These are phyloP conservation scores for Sylvia atricapilla DNA, from an alignment of 2,113 vertebrate genomes.

Conservation along the genomic window DNA sequence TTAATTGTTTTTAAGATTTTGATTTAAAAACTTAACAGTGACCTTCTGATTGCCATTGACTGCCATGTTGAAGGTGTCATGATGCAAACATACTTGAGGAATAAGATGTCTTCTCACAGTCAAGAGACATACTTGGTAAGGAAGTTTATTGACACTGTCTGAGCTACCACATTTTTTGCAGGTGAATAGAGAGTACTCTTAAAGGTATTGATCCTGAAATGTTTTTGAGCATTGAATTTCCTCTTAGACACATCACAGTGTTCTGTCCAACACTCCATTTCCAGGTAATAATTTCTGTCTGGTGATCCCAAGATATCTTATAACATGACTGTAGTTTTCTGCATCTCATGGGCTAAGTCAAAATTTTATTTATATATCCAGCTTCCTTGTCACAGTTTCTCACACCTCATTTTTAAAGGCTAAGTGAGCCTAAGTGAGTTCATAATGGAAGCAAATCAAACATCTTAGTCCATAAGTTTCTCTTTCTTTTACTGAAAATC, in stretches of 20 bases:
- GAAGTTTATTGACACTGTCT: not conserved
- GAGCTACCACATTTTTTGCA: not conserved
- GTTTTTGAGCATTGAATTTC: not conserved
- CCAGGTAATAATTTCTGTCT: not conserved
- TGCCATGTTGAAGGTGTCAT: not conserved
- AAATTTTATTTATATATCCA: not conserved
- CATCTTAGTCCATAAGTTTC: not conserved
- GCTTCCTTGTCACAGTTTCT: not conserved
- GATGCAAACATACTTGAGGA: not conserved
- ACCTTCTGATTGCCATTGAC: not conserved
- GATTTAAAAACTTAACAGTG: not conserved
- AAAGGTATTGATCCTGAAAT: not conserved
- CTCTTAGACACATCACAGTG: not conserved
- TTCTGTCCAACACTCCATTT: not conserved
- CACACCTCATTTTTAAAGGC: not conserved
- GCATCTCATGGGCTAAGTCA: not conserved
- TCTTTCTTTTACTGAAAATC: not conserved
- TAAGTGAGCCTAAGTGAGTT: not conserved
- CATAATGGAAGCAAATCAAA: not conserved
- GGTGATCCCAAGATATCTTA: not conserved
- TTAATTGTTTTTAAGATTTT: not conserved
- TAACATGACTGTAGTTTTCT: not conserved
- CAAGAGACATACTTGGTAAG: not conserved
- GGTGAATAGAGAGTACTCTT: not conserved
- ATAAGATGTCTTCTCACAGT: not conserved